Conservation (phyloP, 2,888 invertebrate genomes). For the Acronicta psi region DNA sequence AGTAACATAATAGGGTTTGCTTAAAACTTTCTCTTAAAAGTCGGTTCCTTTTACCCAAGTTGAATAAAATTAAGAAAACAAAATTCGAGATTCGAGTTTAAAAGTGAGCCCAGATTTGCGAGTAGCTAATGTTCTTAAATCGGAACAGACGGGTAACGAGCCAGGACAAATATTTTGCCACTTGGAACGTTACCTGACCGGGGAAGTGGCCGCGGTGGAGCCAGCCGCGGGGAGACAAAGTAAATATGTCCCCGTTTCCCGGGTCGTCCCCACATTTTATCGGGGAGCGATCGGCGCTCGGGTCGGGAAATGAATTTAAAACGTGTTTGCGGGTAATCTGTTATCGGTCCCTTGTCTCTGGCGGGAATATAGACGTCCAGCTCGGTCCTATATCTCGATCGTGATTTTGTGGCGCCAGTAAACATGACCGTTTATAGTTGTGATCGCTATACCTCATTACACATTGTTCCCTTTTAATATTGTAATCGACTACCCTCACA, state of each 20-base stretch:
- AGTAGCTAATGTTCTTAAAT: slow-evolving; percentile 83
- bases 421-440: slow-evolving; percentile 58
- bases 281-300: slow-evolving; percentile 87
- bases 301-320: slow-evolving; percentile 89
- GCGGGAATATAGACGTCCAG: slow-evolving; percentile 86
- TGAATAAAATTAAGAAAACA: slow-evolving; percentile 50
- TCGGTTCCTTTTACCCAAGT: slow-evolving; percentile 34
- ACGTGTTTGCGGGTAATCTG: slow-evolving; percentile 90
- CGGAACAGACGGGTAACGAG: slow-evolving; percentile 83
- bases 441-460: slow-evolving; percentile 40
- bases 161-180: slow-evolving; percentile 87
- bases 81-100: slow-evolving; percentile 59
- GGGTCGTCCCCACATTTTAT: slow-evolving; percentile 88
- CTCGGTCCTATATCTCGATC: slow-evolving; percentile 74
- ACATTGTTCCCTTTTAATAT: slow-evolving; percentile 30
- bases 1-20: slow-evolving; percentile 34
- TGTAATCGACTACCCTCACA: slow-evolving; percentile 26
- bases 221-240: slow-evolving; percentile 84
- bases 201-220: slow-evolving; percentile 83
- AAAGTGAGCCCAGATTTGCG: slow-evolving; percentile 69
- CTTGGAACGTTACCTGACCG: slow-evolving; percentile 87
- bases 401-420: slow-evolving; percentile 71
- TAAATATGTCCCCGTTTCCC: slow-evolving; percentile 88
- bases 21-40: slow-evolving; percentile 44
- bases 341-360: slow-evolving; percentile 89